Evolutionary conservation across 2,797 vertebrate genomes (phyloP), one percentile per base, ranked within the genome.

Genomic region (Urosaurus nigricauda): DNA sequence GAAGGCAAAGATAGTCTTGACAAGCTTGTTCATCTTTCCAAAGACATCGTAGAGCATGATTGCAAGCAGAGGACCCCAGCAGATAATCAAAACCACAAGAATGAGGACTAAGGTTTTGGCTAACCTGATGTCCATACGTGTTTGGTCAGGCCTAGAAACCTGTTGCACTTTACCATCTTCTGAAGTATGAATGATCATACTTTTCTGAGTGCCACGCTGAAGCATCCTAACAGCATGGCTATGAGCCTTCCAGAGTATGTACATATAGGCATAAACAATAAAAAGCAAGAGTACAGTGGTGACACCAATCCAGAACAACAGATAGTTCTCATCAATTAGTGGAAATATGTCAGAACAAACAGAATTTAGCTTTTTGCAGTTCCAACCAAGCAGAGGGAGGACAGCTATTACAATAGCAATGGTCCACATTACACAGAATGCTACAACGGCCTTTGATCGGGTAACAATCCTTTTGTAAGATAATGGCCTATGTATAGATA

Each of bases 21-120:
- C 97, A 92, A 98, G 98, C 93, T 99, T 98, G 90, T 98, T 98
- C 98, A 99, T 99, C 96, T 96, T 98, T 97, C 99, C 99, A 96
- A 99, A 99, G 95, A 99, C 98, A 90, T 99, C 99, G 0, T 99
- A 99, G 75, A 99, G 98, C 99, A 99, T 99, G 96, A 99, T 99
- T 56, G 98, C 98, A 1, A 99, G 97, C 89, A 99, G 93, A 40
- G 99, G 99, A 88, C 99, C 99, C 99, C 99, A 99, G 97, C 99
- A 99, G 96, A 99, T 98, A 95, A 99, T 98, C 96, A 99, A 94
- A 92, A 99, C 99, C 90, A 98, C 98, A 93, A 99, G 96, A 94
- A 99, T 99, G 79, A 99, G 99, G 94, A 99, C 98, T 94, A 99
- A 97, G 43, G 99, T 99, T 97, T 99, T 99, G 96, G 99, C 99